Evolutionary conservation across 1,140 invertebrate genomes (phyloP).

Genomic region (Diachasmimorpha longicaudata): DNA sequence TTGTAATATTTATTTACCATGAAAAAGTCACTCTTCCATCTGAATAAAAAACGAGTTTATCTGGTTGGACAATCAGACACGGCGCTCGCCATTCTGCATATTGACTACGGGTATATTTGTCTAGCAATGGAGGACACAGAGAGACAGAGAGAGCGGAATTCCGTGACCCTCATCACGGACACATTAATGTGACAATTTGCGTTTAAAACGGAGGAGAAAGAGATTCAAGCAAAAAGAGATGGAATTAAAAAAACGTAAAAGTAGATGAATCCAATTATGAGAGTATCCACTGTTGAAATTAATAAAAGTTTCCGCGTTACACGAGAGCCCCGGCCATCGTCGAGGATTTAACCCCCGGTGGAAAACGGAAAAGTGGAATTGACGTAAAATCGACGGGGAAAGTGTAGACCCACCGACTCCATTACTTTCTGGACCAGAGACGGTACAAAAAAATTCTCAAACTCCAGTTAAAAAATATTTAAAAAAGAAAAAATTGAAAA

Average conservation of each 20-base stretch:
- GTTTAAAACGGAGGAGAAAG: constrained; percentile 18
- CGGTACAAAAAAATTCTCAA: background rate
- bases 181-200: constrained; percentile 17
- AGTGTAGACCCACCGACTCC: background rate
- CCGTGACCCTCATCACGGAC: constrained; percentile 11
- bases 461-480: background rate
- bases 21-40: background rate
- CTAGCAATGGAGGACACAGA: constrained; percentile 53
- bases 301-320: background rate
- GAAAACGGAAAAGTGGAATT: background rate
- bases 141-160: constrained; percentile 23
- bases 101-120: constrained; percentile 62
- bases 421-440: background rate
- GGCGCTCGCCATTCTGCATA: constrained; percentile 57
- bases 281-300: constrained; percentile 8
- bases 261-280: constrained; percentile 7
- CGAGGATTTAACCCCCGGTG: background rate
- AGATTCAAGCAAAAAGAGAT: background rate
- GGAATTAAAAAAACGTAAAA: constrained; percentile 11
- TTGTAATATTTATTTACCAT: background rate
- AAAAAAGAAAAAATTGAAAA: background rate
- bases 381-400: background rate
- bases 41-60: background rate
- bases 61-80: constrained; percentile 30
- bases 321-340: background rate